Conservation (phyloP, 2,888 invertebrate species). For the Strigamia crassipes region DNA sequence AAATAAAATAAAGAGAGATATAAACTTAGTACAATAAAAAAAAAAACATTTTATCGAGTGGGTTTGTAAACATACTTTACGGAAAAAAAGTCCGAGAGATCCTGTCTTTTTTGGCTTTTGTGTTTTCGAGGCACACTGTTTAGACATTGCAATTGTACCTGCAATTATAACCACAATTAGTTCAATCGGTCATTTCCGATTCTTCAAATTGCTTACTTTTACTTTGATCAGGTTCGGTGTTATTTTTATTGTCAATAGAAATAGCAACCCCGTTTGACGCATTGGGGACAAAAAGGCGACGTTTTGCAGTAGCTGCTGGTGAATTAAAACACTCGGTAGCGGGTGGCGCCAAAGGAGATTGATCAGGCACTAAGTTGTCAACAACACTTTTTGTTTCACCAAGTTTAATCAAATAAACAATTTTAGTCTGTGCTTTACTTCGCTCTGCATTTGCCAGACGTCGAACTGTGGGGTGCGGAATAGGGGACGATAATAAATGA, state of each 20-base stretch:
- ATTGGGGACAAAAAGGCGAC: constrained; percentile 57
- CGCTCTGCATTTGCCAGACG: constrained; percentile 52
- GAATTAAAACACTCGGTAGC: constrained; percentile 66
- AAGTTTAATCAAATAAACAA: background rate
- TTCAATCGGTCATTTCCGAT: background rate
- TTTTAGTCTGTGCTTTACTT: background rate
- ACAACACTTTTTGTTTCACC: background rate
- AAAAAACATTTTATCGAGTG: background rate
- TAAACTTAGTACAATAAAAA: background rate
- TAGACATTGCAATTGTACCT: constrained; percentile 41
- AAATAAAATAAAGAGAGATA: constrained; percentile 51
- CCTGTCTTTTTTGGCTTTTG: constrained; percentile 66
- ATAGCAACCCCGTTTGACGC: constrained; percentile 44
- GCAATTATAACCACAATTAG: background rate
- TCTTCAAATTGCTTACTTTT: constrained; percentile 44
- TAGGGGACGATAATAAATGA: constrained; percentile 52
- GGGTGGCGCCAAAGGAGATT: constrained; percentile 58
- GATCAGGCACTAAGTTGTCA: constrained; percentile 51
- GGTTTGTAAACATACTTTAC: constrained; percentile 70
- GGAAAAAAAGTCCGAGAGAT: constrained; percentile 77
- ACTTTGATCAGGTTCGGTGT: background rate
- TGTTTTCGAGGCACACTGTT: background rate
- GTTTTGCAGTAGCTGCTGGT: constrained; percentile 56
- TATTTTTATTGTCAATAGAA: constrained; percentile 28
- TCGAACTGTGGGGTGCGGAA: constrained; percentile 55